phyloP scores from a whole-genome alignment of 1,140 invertebrate genomes.

The Calephelis virginiensis region DNA sequence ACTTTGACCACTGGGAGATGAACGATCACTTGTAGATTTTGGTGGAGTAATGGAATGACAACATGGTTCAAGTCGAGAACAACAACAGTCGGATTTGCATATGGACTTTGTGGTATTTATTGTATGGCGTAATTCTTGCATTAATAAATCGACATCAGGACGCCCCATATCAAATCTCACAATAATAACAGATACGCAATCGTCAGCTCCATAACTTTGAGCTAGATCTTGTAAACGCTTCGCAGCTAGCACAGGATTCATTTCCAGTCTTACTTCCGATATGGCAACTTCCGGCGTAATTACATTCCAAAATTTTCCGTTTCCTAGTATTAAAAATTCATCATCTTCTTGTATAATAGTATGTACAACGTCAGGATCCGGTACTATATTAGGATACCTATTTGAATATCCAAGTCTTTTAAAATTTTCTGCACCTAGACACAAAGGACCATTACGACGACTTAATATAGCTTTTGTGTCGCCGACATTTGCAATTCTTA shows the following conservation, averaged over 20 bases:
- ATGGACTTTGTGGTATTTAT: slow-evolving; percentile 77
- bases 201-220: slow-evolving; percentile 89
- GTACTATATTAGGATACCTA: slow-evolving; percentile 82
- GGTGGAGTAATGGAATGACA: slow-evolving; percentile 78
- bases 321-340: slow-evolving; percentile 89
- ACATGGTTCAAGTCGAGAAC: slow-evolving; percentile 81
- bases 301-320: slow-evolving; percentile 88
- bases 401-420: slow-evolving; percentile 82
- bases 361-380: slow-evolving; percentile 87
- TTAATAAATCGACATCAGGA: slow-evolving; percentile 85
- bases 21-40: slow-evolving; percentile 81
- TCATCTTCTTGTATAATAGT: slow-evolving; percentile 87
- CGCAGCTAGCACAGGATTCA: slow-evolving; percentile 87
- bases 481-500: slow-evolving; percentile 86
- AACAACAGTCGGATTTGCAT: slow-evolving; percentile 82
- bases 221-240: slow-evolving; percentile 89
- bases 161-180: slow-evolving; percentile 83
- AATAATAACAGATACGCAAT: slow-evolving; percentile 89
- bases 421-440: slow-evolving; percentile 78
- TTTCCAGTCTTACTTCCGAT: slow-evolving; percentile 85
- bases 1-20: slow-evolving; percentile 90
- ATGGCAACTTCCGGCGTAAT: slow-evolving; percentile 86
- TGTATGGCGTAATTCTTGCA: slow-evolving; percentile 86
- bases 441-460: slow-evolving; percentile 81
- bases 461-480: slow-evolving; percentile 86